A percentile compares a stretch with the other conserved stretches of the same genome.
Evolutionary conservation across 2,113 vertebrate species (phyloP).

Genomic region (Chascanopsetta lugubris): DNA sequence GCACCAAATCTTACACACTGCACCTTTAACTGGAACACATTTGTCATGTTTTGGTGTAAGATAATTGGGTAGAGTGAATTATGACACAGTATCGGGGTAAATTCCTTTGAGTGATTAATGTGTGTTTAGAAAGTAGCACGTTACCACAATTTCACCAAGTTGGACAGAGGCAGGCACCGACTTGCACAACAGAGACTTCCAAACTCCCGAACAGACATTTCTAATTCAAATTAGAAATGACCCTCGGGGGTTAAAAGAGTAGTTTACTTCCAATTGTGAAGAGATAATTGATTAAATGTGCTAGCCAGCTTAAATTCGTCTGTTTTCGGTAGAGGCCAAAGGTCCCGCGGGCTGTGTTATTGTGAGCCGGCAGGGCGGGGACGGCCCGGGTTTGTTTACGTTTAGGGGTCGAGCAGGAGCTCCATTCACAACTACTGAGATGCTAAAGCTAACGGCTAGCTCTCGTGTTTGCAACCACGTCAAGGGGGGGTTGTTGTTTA

Average conservation of each 20-base stretch:
- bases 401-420: constrained; percentile 50
- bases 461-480: not conserved
- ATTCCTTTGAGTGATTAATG: no score
- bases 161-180: not conserved
- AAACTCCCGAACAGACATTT: not conserved
- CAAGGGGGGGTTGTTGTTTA: not conserved
- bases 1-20: no score
- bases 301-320: not conserved
- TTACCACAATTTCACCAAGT: constrained; percentile 14
- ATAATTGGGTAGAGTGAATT: not conserved
- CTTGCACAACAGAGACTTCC: constrained; percentile 5
- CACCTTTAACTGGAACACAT: no score
- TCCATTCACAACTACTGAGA: constrained; percentile 51
- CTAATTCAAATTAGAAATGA: not conserved
- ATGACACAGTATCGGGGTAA: not conserved
- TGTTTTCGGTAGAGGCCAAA: constrained; percentile 9
- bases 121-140: not conserved
- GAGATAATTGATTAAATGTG: fast-evolving
- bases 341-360: constrained; percentile 7
- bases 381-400: constrained; percentile 73
- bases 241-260: not conserved
- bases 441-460: constrained; percentile 8
- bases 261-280: fast-evolving
- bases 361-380: constrained; percentile 59
- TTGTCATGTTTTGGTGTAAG: not conserved